Base-by-base conservation (phyloP, 1,140 invertebrate genomes). In the Lerema accius region DNA sequence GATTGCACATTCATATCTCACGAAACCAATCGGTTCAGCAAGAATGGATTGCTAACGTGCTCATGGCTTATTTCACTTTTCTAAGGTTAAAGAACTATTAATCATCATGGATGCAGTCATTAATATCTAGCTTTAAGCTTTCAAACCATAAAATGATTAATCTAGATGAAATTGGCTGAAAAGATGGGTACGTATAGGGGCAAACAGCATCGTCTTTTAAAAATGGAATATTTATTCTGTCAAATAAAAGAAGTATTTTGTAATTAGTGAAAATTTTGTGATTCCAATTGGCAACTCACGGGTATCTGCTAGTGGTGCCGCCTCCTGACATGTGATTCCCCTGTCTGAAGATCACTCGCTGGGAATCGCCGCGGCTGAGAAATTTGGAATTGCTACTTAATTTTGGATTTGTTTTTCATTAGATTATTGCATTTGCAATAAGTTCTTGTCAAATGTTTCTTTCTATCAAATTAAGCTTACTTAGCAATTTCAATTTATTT, bases 311-410 rank as follows among this genome's bases (percentile, higher is more conserved):
- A 69, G 78, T 76, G 63, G 63, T 79, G 75, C 86, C 91, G 68
- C 90, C 74, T 71, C 84, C 91, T 76, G 82, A 89, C 93, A 94
- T 93, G 91, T 94, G 94, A 92, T 95, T 95, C 77, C 93, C 92
- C 73, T 93, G 92, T 86, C 92, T 92, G 92, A 94, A 95, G 84
- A 95, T 91, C 77, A 95, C 94, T 78, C 94, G 92, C 87, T 94
- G 94, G 63, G 92, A 93, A 85, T 95, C 94, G 79, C 92, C 91
- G 71, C 94, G 94, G 92, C 94, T 88, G 89, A 91, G 92, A 81
- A 77, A 78, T 75, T 78, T 71, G 53, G 70, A 78, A 73, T 67
- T 23, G 32, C 63, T 58, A 23, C 53, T 65, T 58, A 58, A 50
- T 59, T 43, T 50, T 59, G 37, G 15, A 45, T 58, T 64, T 28